Base-by-base conservation (phyloP, 2,888 invertebrate species). In the Meloe dianella region DNA sequence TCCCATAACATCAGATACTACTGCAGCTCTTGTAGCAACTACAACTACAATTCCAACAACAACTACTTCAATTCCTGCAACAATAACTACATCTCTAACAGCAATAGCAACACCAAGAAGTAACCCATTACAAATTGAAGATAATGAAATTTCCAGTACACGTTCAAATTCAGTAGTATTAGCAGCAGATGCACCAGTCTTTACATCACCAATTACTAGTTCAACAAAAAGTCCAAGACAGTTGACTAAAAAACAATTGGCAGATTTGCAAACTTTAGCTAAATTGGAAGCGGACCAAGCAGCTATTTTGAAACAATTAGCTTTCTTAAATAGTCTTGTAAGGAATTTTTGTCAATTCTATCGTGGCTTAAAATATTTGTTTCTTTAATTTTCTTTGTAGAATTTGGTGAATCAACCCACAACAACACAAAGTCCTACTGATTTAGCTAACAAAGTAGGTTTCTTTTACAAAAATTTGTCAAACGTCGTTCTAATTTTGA, bases 261-360 rank as follows among this genome's bases (percentile, higher is more conserved):
- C 78, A 68, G 81, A 84, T 74, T 76, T 84, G 67, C 80, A 80
- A 67, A 80, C 79, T 5, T 73, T 84, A 32, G 79, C 78, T 57
- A 76, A 77, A 59, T 72, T 84, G 57, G 84, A 84, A 70, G 77
- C 76, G 67, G 82, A 84, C 71, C 84, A 84, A 70, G 79, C 81
- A 5, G 80, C 80, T 10, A 75, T 84, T 69, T 73, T 84, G 57
- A 75, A 82, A 71, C 84, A 84, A 68, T 69, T 84, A n/a, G 78
- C 82, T 10, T 80, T 83, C 64, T 75, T 83, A 57, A 81, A 82
- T 24, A 80, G 75, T 71, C 77, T 83, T 77, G 82, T 83, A 75
- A 71, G 74, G 41, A n/a, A 32, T n/a, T 41, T 8, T n/a, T 41
- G 17, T 41, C 27, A 27, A 35, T 41, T n/a, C 0, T 41, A 41